Evolutionary conservation across 2,888 invertebrate species (phyloP), one percentile per base, ranked within the genome.

Genomic region (Steromphala cineraria): DNA sequence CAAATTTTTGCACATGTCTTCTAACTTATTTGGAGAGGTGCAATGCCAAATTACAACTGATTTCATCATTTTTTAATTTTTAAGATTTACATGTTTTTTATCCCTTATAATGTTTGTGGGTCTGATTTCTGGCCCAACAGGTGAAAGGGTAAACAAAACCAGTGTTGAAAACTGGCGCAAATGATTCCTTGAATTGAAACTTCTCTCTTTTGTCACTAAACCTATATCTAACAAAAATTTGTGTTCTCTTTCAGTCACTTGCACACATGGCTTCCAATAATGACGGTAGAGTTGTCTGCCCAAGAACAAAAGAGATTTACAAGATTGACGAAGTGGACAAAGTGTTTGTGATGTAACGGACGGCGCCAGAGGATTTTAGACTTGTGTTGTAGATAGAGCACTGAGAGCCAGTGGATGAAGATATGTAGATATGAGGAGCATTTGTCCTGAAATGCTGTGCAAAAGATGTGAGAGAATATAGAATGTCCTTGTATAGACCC

Each of bases 311-410:
- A 94, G 97, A 98, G 92, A 96, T 96, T 87, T 99, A 96, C 94
- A 95, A 96, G 84, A 96, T 97, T 93, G 97, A 97, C 89, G 98
- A 98, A 93, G 96, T 97, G 74, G 98, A 98, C 93, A 98, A 99
- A 94, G 98, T 99, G 75, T 99, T 96, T 93, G 98, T 99, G 79
- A 98, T 99, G 98, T 99, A 84, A 88, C 40, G n/a, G n/a, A 15
- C 19, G 28, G 21, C 52, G n/a, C 19, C 40, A 10, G 40, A 77
- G 36, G 8, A 46, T 46, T 46, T 46, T 46, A 13, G 46, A 46
- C 56, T 40, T 53, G 77, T 55, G 40, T 53, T 56, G 36, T 40
- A 31, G 62, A 62, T 62, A 62, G 21, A 13, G 10, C 46, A 10
- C 46, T 8, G 10, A 46, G 56, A 56, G 21, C 19, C 10, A 56